Evolutionary conservation across 2,888 invertebrate genomes (phyloP), one percentile per base, ranked within the genome.

Genomic region (Melinopterus prodromus): DNA sequence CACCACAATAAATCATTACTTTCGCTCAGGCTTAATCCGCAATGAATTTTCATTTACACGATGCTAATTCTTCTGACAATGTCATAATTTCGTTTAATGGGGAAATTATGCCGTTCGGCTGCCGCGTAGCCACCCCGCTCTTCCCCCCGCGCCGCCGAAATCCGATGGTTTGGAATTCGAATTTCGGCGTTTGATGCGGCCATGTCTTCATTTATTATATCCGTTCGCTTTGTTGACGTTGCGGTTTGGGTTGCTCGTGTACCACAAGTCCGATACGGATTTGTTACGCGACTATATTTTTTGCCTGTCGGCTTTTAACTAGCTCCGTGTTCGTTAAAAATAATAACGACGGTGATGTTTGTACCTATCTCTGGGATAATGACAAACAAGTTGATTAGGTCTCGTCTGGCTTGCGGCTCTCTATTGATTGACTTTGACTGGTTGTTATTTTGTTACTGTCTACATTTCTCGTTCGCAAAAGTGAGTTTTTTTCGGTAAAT

Each of bases 1-100:
- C 53, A 2, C 53, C 53, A 53, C 53, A 7, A 53, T 53, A 53
- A 53, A 53, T 53, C 53, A 53, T 53, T 53, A 12, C 53, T 53
- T 53, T 53, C 53, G 53, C 53, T 53, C 53, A 53, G 9, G 53
- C 53, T 53, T 53, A 53, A 53, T 53, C 53, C 53, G 53, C 53
- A 53, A 53, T 53, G 53, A 53, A 53, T 53, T 53, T 53, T 53
- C 53, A 53, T 53, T 53, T 53, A 53, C 53, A 53, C 53, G 53
- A 53, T 53, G 53, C 53, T 53, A 53, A 53, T 53, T 53, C 53
- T 53, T 53, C 53, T 53, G 53, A 53, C 53, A 53, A 53, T 53
- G 53, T 53, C 53, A 53, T 53, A 53, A 53, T 53, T 53, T 53
- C 53, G 53, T 53, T 53, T 53, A 53, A 53, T 53, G 53, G 53